Evolutionary conservation across 2,888 invertebrate genomes (phyloP), one percentile per base, ranked within the genome.

Genomic region (Hyles lineata): DNA sequence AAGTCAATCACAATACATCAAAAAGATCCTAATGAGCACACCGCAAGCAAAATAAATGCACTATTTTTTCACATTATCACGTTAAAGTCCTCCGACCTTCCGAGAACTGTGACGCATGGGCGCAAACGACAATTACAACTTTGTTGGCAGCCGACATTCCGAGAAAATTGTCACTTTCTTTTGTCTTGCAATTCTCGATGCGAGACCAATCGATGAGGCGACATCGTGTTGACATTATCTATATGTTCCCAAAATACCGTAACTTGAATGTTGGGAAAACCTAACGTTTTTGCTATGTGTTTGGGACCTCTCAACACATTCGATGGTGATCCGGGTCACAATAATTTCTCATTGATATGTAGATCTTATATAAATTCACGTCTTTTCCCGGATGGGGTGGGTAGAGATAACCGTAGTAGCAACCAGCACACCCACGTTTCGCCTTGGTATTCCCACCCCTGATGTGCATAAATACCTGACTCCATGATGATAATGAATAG

Each of bases 61-160:
- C 84, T 80, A 82, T 84, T 89, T 90, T 90, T 87, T 86, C 86
- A 75, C 80, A 79, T 81, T 81, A 81, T 83, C 87, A 89, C 88
- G 90, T 90, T 84, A 77, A 76, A 82, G 87, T 89, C 87, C 87
- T 90, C 86, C 84, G 80, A 83, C 90, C 91, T 93, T 93, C 92
- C 82, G 77, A 90, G 93, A 94, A 93, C 75, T 83, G 83, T 89
- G 88, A 88, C 82, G 63, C 87, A 87, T 85, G 79, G 84, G 80
- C 78, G 78, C 79, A 86, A 85, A 77, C 77, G 77, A 88, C 90
- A 90, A 89, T 89, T 87, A 89, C 85, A 88, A 90, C 83, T 87
- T 90, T 88, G 89, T 86, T 86, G 86, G 83, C 78, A 81, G 75
- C 75, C 78, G 78, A 77, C 80, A 79, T 71, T 61, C 61, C 50